Base-by-base conservation (phyloP, 1,140 invertebrate species). In the Pachyrhynchus sulphureomaculatus region DNA sequence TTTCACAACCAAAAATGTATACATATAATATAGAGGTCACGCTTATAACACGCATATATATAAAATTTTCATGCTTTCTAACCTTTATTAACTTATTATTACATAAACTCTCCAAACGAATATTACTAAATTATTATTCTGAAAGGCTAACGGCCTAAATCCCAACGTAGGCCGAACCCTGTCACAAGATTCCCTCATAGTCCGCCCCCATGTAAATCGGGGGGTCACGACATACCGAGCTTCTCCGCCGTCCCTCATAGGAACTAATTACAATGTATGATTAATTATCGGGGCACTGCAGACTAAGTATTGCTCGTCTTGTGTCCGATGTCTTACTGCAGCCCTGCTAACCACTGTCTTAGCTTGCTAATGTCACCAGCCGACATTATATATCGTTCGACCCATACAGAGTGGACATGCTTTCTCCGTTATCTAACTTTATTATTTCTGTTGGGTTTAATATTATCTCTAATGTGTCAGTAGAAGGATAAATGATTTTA, bases 251-350 rank as follows among this genome's bases (percentile, higher is more conserved):
- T 62, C 63, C 66, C 70, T 68, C 69, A 71, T 69, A 72, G 71
- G 67, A 73, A 73, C 72, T 73, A 73, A 73, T 73, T 73, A 74
- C 72, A 72, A 74, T 72, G 72, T 74, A 74, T 74, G 72, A 74
- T 74, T 74, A 74, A 74, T 74, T 74, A 74, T 74, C 68, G 64
- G 71, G 63, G 64, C 64, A 73, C 68, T 73, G 70, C 70, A 70
- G 68, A 67, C 65, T 66, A 62, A 62, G 68, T 64, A 71, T 71
- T 68, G 68, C 66, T 66, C 68, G 66, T 71, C 68, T 66, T 63
- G 65, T 71, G 69, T 70, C 64, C 72, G 69, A 72, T 72, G 72
- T 74, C 72, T 74, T 74, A 74, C 62, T 68, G 62, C 67, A 71
- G 64, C 70, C 67, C 68, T 67, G 71, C 72, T 70, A 72, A 73